phyloP scores from a whole-genome alignment of 1,140 invertebrate species.

The Drosophila ambigua region DNA sequence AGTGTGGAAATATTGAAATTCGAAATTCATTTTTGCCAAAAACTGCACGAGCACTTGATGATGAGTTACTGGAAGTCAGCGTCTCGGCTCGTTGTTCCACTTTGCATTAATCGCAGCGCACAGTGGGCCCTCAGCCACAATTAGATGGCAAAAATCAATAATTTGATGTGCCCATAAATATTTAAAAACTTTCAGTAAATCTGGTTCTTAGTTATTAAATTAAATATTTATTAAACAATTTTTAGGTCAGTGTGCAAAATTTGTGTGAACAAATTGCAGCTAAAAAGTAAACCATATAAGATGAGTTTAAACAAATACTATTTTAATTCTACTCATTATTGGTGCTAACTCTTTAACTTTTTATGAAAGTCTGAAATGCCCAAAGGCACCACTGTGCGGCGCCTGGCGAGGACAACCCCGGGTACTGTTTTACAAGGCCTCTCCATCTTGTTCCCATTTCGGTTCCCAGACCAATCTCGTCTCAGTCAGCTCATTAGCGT shows the following conservation, averaged over 20 bases:
- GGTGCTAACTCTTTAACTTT: slow-evolving; percentile 22
- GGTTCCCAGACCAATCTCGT: slow-evolving; percentile 55
- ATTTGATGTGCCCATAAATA: too few species aligned
- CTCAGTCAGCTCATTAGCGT: slow-evolving; percentile 69
- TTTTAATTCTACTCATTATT: not conserved
- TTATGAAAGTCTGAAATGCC: too few species aligned
- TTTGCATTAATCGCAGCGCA: slow-evolving; percentile 53
- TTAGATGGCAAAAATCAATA: too few species aligned
- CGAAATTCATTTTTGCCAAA: slow-evolving; percentile 72
- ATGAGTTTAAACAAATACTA: too few species aligned
- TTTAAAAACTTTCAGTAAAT: too few species aligned
- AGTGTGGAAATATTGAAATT: slow-evolving; percentile 75
- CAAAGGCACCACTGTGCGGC: too few species aligned
- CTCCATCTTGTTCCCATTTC: slow-evolving; percentile 42
- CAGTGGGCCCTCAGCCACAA: too few species aligned
- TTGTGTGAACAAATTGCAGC: too few species aligned
- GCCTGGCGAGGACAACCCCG: slow-evolving; percentile 4
- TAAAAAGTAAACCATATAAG: too few species aligned
- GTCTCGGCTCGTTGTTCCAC: slow-evolving; percentile 4
- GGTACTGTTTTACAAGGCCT: not conserved
- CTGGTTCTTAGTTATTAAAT: too few species aligned
- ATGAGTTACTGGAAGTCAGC: slow-evolving; percentile 13
- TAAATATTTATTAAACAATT: too few species aligned
- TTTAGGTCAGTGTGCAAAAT: too few species aligned
- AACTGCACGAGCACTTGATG: slow-evolving; percentile 54